Base-by-base conservation (phyloP, 2,113 vertebrate species). In the Salvelinus namaycush region DNA sequence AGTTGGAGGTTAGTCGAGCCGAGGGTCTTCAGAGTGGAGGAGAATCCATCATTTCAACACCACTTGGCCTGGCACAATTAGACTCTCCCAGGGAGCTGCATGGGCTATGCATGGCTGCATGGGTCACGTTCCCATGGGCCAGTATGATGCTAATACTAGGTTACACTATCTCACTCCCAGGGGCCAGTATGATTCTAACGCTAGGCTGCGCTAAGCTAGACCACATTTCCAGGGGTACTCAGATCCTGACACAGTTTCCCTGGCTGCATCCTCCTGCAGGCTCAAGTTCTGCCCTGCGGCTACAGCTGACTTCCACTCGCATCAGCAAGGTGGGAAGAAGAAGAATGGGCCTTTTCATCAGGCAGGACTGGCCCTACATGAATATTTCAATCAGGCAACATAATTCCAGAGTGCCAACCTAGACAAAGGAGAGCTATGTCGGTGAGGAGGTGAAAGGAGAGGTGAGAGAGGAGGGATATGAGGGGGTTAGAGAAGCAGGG, bases 1-100 rank as follows among this genome's bases (percentile, higher is more conserved):
- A 82, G 81, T 69, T 69, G 82, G 86, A 88, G 77, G 75, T 68
- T 79, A 78, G n/a, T 2, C 16, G n/a, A 62, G 67, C 16, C 7
- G 16, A 67, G 77, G 78, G 85, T 83, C 75, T 73, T 69, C 74
- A 80, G 74, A 77, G 77, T 80, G 81, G 66, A 80, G 70, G 77
- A 79, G 83, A 81, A 88, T 90, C 89, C 84, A 91, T 90, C 88
- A 90, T 90, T 84, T 87, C 75, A 82, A 77, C 62, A 20, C 72
- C 62, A 20, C 73, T 48, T 16, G 4, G 64, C 24, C 12, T 34
- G n/a, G 7, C 24, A 54, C 22, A 74, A 20, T 26, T 16, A 74
- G 34, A 67, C 64, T 4, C 64, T 66, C 73, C 62, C 64, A 66
- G 12, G 83, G 59, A 16, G 14, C 49, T 51, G 49, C 49, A 16